Evolutionary conservation across 2,888 invertebrate genomes (phyloP).

Genomic region (Eupithecia vulgata): DNA sequence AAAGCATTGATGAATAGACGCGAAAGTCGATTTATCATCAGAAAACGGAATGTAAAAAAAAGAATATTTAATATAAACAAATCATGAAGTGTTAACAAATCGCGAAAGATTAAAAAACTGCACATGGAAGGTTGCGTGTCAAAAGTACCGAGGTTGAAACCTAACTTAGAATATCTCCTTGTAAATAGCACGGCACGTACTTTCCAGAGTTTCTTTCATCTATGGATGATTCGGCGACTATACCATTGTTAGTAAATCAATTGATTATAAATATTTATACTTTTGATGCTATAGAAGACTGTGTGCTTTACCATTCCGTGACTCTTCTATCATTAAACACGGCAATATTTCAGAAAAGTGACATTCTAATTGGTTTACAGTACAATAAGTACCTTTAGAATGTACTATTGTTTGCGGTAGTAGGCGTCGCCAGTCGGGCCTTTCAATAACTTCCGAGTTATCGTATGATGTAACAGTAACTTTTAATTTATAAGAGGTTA

Average conservation of each 20-base stretch:
- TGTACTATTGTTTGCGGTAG: constrained; percentile 5
- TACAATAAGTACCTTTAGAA: not conserved
- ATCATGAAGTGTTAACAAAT: no score
- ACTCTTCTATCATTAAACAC: constrained; percentile 32
- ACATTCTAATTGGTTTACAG: constrained; percentile 33
- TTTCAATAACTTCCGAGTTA: constrained; percentile 26
- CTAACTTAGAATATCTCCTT: no score
- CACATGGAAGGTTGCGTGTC: no score
- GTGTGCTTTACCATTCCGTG: constrained; percentile 27
- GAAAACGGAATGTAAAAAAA: not conserved
- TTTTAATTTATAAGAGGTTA: not conserved
- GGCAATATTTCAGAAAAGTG: constrained; percentile 33
- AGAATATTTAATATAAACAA: no score
- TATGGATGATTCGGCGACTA: no score
- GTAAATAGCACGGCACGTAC: no score
- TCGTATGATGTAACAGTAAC: constrained; percentile 4
- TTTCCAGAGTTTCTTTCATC: no score
- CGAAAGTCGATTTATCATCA: not conserved
- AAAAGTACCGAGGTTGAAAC: no score
- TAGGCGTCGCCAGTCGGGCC: not conserved
- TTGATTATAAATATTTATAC: no score
- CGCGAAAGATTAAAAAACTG: no score
- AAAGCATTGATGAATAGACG: not conserved
- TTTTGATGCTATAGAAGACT: not conserved
- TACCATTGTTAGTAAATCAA: no score